A percentile compares a stretch with the other conserved stretches of the same genome.
Evolutionary conservation across 2,888 invertebrate species (phyloP).

Genomic region (Suillia variegata): DNA sequence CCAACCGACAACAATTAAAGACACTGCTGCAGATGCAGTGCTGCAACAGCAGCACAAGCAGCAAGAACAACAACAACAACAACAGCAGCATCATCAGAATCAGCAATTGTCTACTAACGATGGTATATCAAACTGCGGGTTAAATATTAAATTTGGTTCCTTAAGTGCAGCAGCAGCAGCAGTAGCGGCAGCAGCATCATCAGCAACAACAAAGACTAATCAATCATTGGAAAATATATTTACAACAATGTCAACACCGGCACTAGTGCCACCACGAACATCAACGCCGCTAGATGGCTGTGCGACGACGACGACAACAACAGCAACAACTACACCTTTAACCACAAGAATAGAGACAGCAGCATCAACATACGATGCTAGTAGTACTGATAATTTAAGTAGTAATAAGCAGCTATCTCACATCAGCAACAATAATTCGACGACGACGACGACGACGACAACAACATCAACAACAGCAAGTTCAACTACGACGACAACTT

Average conservation of each 20-base stretch:
- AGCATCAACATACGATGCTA: conserved; percentile 25
- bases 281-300: neutral
- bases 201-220: conserved; percentile 53
- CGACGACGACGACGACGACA: neutral
- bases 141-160: conserved; percentile 45
- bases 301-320: neutral
- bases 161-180: conserved; percentile 50
- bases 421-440: conserved; percentile 24
- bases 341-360: conserved; percentile 10
- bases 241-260: conserved; percentile 17
- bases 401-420: conserved; percentile 43
- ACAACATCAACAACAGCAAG: neutral
- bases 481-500: conserved; percentile 20
- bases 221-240: conserved; percentile 35
- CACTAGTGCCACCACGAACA: conserved; percentile 16
- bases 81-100: conserved; percentile 10
- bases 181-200: too few relatives aligned
- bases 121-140: conserved; percentile 21
- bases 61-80: conserved; percentile 21
- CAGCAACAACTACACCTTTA: neutral
- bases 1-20: neutral
- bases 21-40: neutral
- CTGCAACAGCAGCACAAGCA: too few relatives aligned
- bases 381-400: conserved; percentile 57
- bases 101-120: too few relatives aligned